Conservation (phyloP, 2,113 vertebrate genomes). For the Chamaetylas fuelleborni region DNA sequence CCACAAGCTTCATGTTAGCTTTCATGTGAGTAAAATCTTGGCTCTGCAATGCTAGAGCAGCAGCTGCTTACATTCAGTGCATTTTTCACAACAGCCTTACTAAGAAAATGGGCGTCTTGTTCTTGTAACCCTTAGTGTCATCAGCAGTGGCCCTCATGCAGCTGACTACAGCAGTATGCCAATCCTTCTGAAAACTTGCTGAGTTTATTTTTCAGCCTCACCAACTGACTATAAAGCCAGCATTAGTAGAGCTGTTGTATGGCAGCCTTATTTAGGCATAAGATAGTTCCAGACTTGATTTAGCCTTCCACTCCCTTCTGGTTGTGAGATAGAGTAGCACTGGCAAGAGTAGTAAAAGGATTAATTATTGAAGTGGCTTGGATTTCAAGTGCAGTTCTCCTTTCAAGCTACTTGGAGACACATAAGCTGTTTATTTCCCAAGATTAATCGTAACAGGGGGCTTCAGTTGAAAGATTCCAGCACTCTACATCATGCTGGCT, state of each 20-base stretch:
- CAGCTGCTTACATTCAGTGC: conserved; percentile 16
- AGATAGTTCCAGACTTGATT: conserved; percentile 14
- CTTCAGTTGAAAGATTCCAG: neutral
- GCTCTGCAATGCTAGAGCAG: neutral
- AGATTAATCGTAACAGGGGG: neutral
- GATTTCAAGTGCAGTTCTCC: conserved; percentile 24
- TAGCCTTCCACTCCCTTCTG: conserved; percentile 54
- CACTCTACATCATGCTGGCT: neutral
- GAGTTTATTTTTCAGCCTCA: conserved; percentile 27
- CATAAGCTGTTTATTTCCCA: neutral
- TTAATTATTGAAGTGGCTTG: conserved; percentile 25
- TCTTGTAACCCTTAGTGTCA: neutral
- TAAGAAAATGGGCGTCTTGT: neutral
- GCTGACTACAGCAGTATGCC: neutral
- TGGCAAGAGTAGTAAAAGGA: conserved; percentile 23
- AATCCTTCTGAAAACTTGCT: conserved; percentile 32
- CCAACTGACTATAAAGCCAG: neutral
- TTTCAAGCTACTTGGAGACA: neutral
- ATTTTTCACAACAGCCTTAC: neutral
- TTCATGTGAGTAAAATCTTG: neutral
- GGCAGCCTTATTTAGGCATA: conserved; percentile 41
- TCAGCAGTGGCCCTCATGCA: neutral
- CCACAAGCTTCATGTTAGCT: neutral
- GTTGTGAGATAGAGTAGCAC: neutral
- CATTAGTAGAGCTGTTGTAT: neutral